A percentile compares a stretch with the other conserved stretches of the same genome.
These are phyloP conservation scores for Xenus cinereus DNA, from an alignment of 2,113 vertebrate genomes.

Conservation along the genomic window DNA sequence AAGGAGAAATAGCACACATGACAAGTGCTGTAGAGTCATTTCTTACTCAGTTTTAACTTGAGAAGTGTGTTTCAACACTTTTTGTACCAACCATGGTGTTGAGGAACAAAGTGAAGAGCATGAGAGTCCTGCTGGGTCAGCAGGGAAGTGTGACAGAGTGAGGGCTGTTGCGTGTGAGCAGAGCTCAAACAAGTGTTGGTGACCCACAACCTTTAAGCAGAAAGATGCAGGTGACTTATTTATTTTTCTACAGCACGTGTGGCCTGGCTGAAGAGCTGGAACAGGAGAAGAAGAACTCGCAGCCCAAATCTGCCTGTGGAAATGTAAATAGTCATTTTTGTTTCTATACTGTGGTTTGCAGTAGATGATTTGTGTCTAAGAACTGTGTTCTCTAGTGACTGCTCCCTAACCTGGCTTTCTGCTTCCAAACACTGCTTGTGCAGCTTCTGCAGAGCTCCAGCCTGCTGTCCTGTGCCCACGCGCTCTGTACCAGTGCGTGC, in stretches of 20 bases:
- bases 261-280: constrained; percentile 94
- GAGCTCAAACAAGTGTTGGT: not conserved
- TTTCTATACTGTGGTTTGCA: not conserved
- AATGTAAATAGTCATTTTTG: constrained; percentile 77
- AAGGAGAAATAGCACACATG: not conserved
- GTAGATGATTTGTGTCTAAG: not conserved
- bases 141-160: fast-evolving
- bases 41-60: not conserved
- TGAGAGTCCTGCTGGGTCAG: not conserved
- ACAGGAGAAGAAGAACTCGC: constrained; percentile 62
- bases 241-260: constrained; percentile 79
- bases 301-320: constrained; percentile 91
- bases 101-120: not conserved
- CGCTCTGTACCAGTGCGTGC: fast-evolving
- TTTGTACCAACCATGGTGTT: not conserved
- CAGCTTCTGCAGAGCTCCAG: not conserved
- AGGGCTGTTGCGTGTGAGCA: not conserved
- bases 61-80: not conserved
- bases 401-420: not conserved
- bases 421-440: not conserved
- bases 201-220: not conserved
- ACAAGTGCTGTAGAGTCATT: not conserved
- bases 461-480: not conserved
- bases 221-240: not conserved
- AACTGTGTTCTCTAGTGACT: not conserved